A percentile compares a stretch with the other conserved stretches of the same genome.
Conservation (phyloP, 2,888 invertebrate genomes). For the Taenaris catops region DNA sequence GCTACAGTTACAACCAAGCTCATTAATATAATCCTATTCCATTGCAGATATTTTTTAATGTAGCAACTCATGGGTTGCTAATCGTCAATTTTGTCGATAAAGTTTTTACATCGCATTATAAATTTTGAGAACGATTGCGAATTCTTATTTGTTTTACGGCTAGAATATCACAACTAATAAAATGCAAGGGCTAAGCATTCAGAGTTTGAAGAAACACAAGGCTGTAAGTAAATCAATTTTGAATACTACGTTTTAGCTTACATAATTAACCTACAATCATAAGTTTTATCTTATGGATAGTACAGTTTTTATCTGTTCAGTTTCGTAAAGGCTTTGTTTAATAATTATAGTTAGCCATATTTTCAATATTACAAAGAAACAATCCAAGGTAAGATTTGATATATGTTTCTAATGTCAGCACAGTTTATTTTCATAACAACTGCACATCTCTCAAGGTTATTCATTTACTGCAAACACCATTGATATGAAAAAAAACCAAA, state of each 20-base stretch:
- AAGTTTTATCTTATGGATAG: slow-evolving; percentile 8
- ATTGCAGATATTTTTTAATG: background rate
- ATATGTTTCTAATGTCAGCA: too few relatives aligned
- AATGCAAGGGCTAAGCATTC: slow-evolving; percentile 86
- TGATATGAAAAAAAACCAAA: too few relatives aligned
- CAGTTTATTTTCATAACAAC: slow-evolving; percentile 1
- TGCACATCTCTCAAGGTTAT: slow-evolving; percentile 1
- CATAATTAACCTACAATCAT: slow-evolving; percentile 64
- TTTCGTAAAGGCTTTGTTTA: too few relatives aligned
- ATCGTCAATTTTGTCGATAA: slow-evolving; percentile 6
- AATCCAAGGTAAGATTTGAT: too few relatives aligned
- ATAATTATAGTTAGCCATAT: too few relatives aligned
- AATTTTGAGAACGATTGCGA: too few relatives aligned
- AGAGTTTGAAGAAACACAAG: slow-evolving; percentile 87
- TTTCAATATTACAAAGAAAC: too few relatives aligned
- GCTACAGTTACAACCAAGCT: too few relatives aligned
- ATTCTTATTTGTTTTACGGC: too few relatives aligned
- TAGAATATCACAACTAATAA: too few relatives aligned
- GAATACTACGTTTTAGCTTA: slow-evolving; percentile 39
- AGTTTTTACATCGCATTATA: slow-evolving; percentile 3
- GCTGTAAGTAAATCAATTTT: slow-evolving; percentile 81
- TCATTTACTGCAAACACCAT: background rate
- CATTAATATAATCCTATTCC: too few relatives aligned
- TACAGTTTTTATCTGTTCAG: too few relatives aligned
- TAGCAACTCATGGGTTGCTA: background rate